Percentiles rank a stretch among this genome's conserved stretches.
Evolutionary conservation across 2,888 invertebrate genomes (phyloP).

Genomic region (Lissocephala sabroskyi): DNA sequence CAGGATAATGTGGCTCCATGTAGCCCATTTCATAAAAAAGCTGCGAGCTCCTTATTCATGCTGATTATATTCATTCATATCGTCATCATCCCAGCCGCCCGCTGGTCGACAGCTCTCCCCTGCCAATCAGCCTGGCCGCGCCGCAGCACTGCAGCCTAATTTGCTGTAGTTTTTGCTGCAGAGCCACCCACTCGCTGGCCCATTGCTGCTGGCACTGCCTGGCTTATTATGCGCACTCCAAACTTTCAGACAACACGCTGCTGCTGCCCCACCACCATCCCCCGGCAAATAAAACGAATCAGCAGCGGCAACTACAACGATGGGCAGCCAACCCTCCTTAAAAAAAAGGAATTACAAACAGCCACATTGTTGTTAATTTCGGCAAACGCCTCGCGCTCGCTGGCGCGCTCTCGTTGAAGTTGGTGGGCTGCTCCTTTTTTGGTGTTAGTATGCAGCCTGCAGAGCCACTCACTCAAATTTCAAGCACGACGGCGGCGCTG

Average conservation of each 20-base stretch:
- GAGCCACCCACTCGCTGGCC: not conserved
- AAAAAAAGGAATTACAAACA: conserved; percentile 3
- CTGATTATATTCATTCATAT: too few species aligned
- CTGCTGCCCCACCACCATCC: conserved; percentile 16
- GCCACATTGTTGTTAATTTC: conserved; percentile 56
- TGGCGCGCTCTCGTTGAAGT: conserved; percentile 12
- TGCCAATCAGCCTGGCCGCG: too few species aligned
- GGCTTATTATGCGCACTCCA: conserved; percentile 64
- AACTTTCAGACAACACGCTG: conserved; percentile 62
- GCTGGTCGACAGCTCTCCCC: too few species aligned
- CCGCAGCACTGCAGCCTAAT: conserved; percentile 42
- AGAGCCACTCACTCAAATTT: conserved; percentile 59
- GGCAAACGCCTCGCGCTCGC: conserved; percentile 33
- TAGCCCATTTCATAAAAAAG: too few species aligned
- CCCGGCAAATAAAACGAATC: not conserved
- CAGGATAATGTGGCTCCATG: too few species aligned
- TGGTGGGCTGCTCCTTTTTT: conserved; percentile 27
- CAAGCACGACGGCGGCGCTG: conserved; percentile 51
- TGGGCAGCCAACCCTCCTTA: too few species aligned
- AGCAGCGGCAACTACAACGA: conserved; percentile 7
- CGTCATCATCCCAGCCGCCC: too few species aligned
- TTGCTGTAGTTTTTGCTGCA: conserved; percentile 33
- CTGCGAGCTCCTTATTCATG: too few species aligned
- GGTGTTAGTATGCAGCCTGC: conserved; percentile 21
- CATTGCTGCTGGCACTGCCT: conserved; percentile 18